Conservation (phyloP, 2,113 vertebrate genomes). For the Nothoprocta perdicaria region DNA sequence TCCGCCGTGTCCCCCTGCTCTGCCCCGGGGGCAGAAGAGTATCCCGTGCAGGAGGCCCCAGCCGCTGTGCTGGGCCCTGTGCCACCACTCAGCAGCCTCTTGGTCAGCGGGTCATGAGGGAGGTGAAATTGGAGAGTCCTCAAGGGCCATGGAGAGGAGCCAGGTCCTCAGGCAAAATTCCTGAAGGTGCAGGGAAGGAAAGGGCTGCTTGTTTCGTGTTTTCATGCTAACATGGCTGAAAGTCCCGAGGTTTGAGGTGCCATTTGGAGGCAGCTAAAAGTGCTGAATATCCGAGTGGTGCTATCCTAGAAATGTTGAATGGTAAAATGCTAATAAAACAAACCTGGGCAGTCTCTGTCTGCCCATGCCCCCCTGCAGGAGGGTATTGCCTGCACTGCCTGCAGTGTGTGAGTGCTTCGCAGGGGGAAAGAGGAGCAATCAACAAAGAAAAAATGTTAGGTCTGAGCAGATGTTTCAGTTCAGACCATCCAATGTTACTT, state of each 20-base stretch:
- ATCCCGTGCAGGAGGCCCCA: neutral
- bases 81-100: neutral
- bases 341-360: neutral
- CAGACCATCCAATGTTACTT: neutral
- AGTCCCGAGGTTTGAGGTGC: neutral
- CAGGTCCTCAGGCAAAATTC: neutral
- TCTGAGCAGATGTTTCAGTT: neutral
- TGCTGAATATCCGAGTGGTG: neutral
- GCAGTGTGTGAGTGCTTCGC: neutral
- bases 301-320: neutral
- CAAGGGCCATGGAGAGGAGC: neutral
- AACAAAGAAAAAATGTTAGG: neutral
- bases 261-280: neutral
- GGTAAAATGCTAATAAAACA: neutral
- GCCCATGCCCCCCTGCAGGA: no score
- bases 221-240: neutral
- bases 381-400: neutral
- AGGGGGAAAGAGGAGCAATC: neutral
- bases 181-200: neutral
- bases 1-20: no score
- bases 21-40: neutral
- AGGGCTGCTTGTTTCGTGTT: neutral
- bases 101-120: neutral
- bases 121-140: neutral
- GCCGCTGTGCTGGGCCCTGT: neutral